Evolutionary conservation across 2,888 invertebrate genomes (phyloP), one percentile per base, ranked within the genome.

Genomic region (Meliscaeva auricollis): DNA sequence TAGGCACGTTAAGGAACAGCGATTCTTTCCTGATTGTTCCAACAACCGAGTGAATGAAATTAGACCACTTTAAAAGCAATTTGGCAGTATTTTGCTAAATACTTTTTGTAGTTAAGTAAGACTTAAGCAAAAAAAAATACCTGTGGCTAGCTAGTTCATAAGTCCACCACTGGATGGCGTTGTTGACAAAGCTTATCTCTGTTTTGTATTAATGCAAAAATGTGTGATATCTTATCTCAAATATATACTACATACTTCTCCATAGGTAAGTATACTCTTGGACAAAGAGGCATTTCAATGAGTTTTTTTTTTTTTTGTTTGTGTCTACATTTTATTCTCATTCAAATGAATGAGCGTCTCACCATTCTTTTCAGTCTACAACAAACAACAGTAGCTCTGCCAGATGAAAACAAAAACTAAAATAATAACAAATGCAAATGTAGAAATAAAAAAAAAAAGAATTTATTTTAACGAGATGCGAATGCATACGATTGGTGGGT

Each of bases 191-290:
- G 62, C 44, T 17, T 58, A 58, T 26, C 26, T 26, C 9, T 38
- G 11, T 20, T 7, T 56, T 44, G 56, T 70, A 75, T 79, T 62
- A 72, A 84, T 84, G 80, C 72, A 75, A 80, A 84, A 80, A 70
- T 56, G 60, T 56, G 52, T 44, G 58, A 60, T 72, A 84, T 84
- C 84, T 79, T 84, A 80, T 84, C 84, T 17, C 38, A 46, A 41
- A 4, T 35, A 41, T n/a, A n/a, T n/a, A n/a, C n/a, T n/a, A n/a
- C n/a, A n/a, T 17, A 52, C 35, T 30, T 44, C 41, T 32, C 9
- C 30, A 52, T 50, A 32, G 20, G 6, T 15, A 32, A 2, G 41
- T n/a, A 64, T 73, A 41, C 72, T 52, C 60, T 26, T 26, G 3
- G 58, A 60, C 79, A 84, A 74, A 84, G 74, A 64, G 66, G 50